Evolutionary conservation across 2,113 vertebrate species (phyloP), one percentile per base, ranked within the genome.

Genomic region (Pseudolaguvia tuberculata): DNA sequence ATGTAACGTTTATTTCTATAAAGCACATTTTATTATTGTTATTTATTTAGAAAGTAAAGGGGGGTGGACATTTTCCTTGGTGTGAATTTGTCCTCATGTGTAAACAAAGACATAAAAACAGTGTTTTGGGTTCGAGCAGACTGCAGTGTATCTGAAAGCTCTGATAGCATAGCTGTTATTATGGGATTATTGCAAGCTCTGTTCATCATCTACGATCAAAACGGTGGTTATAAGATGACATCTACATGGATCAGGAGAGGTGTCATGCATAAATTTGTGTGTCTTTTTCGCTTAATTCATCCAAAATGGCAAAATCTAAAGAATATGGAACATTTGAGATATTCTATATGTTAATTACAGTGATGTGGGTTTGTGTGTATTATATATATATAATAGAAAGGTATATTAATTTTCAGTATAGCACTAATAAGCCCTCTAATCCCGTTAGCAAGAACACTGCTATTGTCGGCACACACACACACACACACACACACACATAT

Each of bases 301-400:
- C 5, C 27, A 25, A 67, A 9, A 52, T 10, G 12, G 18, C 14
- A 42, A 23, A 53, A 50, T 20, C 42, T 11, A 11, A 15, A 52
- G 39, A n/a, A n/a, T n/a, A n/a, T n/a, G n/a, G n/a, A n/a, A n/a
- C n/a, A n/a, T n/a, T n/a, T n/a, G n/a, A n/a, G n/a, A n/a, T n/a
- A n/a, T n/a, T 35, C 18, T 61, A 15, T 50, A 23, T 17, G 11
- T 4, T 59, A 6, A 0, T 59, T 27, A 29, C 20, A 23, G 42
- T 4, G 29, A 76, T 72, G 55, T 58, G 52, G 68, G 73, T 31
- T 68, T 52, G 29, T 14, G 20, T 67, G 42, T 79, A 35, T 73
- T 73, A 15, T 70, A 2, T 55, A 58, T 50, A 21, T 77, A 65
- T 35, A 72, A 48, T 66, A 48, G 47, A 47, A 25, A 48, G 23